Evolutionary conservation across 2,797 vertebrate genomes (phyloP).

Genomic region (Microchirus variegatus): DNA sequence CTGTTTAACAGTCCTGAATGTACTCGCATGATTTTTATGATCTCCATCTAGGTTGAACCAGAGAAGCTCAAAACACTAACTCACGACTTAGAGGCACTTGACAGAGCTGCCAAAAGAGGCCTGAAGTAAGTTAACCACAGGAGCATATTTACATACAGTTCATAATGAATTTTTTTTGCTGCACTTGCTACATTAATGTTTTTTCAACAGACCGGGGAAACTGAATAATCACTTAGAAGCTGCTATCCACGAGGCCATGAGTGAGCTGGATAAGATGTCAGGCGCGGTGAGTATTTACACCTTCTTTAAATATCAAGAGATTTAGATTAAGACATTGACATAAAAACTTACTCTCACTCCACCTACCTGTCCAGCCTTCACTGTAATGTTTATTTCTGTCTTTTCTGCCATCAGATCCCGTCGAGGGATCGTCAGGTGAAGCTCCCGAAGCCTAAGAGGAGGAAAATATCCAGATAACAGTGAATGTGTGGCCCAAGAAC

Average conservation of each 20-base stretch:
- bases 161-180: background rate
- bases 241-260: constrained; percentile 99
- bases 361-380: background rate
- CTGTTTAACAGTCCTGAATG: constrained; percentile 40
- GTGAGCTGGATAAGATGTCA: constrained; percentile 97
- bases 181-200: constrained; percentile 11
- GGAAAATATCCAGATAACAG: constrained; percentile 99
- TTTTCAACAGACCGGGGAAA: constrained; percentile 88
- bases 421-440: constrained; percentile 95
- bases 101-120: constrained; percentile 90
- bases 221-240: constrained; percentile 99
- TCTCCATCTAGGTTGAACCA: constrained; percentile 89
- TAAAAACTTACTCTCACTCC: background rate
- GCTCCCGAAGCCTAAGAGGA: constrained; percentile 97
- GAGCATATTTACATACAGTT: background rate
- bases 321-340: fast-evolving
- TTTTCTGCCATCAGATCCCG: constrained; percentile 83
- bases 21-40: constrained; percentile 28
- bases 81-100: constrained; percentile 95
- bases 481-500: constrained; percentile 85
- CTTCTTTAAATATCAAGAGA: background rate
- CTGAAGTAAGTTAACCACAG: constrained; percentile 86
- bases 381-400: background rate
- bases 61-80: constrained; percentile 97
- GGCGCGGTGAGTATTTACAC: constrained; percentile 88